phyloP scores from a whole-genome alignment of 1,140 invertebrate genomes.

The Teleopsis dalmanni region DNA sequence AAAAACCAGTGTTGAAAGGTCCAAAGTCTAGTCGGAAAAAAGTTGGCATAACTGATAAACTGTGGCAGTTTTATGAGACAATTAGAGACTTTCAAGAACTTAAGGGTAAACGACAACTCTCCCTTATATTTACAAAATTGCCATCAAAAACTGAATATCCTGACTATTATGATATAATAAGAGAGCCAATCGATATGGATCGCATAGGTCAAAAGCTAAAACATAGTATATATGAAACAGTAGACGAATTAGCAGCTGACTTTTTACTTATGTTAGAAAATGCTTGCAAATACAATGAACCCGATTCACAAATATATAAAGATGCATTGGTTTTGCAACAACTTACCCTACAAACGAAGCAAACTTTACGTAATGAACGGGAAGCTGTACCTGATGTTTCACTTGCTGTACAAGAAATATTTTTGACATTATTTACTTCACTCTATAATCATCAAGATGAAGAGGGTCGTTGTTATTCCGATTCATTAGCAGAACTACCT shows the following conservation, averaged over 20 bases:
- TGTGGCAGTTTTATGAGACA: conserved; percentile 82
- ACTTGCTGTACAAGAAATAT: conserved; percentile 81
- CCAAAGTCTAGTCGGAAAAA: conserved; percentile 30
- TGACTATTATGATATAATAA: conserved; percentile 97
- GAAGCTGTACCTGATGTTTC: conserved; percentile 82
- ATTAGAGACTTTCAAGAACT: conserved; percentile 84
- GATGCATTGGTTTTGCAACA: conserved; percentile 90
- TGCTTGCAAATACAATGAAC: conserved; percentile 98
- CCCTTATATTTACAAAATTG: conserved; percentile 89
- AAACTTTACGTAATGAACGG: conserved; percentile 71
- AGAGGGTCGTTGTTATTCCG: conserved; percentile 90
- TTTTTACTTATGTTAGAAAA: conserved; percentile 98
- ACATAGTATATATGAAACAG: conserved; percentile 65
- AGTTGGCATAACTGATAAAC: conserved; percentile 58
- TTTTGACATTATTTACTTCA: conserved; percentile 85
- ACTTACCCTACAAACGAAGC: conserved; percentile 85
- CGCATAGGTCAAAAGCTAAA: conserved; percentile 85
- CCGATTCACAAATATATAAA: conserved; percentile 97
- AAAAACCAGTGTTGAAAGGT: conserved; percentile 32
- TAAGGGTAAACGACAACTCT: conserved; percentile 73
- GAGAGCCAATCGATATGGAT: conserved; percentile 95
- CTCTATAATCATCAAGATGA: conserved; percentile 95
- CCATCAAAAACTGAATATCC: conserved; percentile 92
- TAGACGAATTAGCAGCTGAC: conserved; percentile 88
- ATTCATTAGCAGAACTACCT: conserved; percentile 89